Percentiles rank a stretch among this genome's conserved stretches.
phyloP scores from a whole-genome alignment of 1,140 invertebrate genomes.

The Bacillus rossius region DNA sequence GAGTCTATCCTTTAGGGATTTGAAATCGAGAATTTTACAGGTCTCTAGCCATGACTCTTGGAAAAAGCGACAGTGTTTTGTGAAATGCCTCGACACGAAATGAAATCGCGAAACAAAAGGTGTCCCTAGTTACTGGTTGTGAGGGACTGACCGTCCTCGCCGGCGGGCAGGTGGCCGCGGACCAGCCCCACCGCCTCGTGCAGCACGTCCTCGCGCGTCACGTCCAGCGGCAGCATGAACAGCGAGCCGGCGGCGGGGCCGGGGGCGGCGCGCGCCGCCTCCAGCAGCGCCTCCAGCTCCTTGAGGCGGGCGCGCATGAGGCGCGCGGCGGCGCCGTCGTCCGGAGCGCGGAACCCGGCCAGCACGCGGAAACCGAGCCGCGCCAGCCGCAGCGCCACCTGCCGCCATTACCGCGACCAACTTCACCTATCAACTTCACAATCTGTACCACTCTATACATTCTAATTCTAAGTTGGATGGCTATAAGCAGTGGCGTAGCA shows the following conservation, averaged over 20 bases:
- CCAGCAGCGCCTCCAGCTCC: slow-evolving; percentile 30
- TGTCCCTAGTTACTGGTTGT: neutral
- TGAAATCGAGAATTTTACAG: no score
- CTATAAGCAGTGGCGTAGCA: no score
- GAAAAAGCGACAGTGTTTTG: no score
- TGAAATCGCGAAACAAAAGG: no score
- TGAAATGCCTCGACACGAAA: no score
- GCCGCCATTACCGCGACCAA: slow-evolving; percentile 43
- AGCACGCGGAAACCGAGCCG: slow-evolving; percentile 67
- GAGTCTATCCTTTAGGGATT: no score
- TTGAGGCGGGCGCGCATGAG: slow-evolving; percentile 48
- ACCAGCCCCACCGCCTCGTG: slow-evolving; percentile 70
- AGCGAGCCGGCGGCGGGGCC: slow-evolving; percentile 39
- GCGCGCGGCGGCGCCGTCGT: slow-evolving; percentile 46
- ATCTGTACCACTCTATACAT: no score
- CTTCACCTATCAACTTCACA: neutral
- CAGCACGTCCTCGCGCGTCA: slow-evolving; percentile 70
- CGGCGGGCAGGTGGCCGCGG: slow-evolving; percentile 70
- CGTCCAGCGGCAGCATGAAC: slow-evolving; percentile 65
- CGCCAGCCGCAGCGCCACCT: slow-evolving; percentile 58
- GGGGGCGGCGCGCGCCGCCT: slow-evolving; percentile 14
- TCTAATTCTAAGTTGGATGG: no score
- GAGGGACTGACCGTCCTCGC: slow-evolving; percentile 60
- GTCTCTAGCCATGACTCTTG: no score
- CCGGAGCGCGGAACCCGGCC: slow-evolving; percentile 53